Evolutionary conservation across 2,113 vertebrate species (phyloP).

Genomic region (Ochotona curzoniae): DNA sequence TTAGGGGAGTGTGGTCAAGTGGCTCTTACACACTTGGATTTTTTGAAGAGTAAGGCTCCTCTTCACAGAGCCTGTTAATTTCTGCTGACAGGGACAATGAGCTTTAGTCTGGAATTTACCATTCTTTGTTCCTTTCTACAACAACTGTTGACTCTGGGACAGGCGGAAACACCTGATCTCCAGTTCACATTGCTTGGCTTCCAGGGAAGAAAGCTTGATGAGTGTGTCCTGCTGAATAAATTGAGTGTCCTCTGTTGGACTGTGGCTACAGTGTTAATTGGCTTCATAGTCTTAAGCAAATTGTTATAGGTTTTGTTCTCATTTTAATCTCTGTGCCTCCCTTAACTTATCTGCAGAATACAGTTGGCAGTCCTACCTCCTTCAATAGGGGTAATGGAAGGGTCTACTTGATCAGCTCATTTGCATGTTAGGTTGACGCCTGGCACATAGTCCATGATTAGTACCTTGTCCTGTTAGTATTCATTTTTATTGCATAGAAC

Average conservation of each 20-base stretch:
- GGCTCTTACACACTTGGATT: slow-evolving; percentile 56
- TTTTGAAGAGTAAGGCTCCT: slow-evolving; percentile 67
- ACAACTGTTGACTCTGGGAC: not conserved
- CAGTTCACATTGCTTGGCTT: not conserved
- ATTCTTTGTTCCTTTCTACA: not conserved
- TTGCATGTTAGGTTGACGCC: not conserved
- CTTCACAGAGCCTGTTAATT: slow-evolving; percentile 45
- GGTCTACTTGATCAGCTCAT: not conserved
- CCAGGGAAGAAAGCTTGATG: not conserved
- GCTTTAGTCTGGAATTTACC: slow-evolving; percentile 15
- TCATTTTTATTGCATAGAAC: not conserved
- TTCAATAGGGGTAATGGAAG: not conserved
- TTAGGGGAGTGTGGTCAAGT: slow-evolving; percentile 54
- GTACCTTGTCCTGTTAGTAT: not conserved
- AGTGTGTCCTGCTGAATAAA: fast-evolving
- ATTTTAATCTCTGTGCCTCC: not conserved
- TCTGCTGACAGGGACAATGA: not conserved
- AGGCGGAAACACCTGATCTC: not conserved
- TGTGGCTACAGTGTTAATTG: not conserved
- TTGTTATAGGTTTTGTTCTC: not conserved
- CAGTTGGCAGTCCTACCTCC: not conserved
- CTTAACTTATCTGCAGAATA: not conserved
- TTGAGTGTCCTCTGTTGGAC: not conserved
- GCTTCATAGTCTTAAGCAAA: not conserved
- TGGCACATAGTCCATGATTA: not conserved